These are phyloP conservation scores for Strigamia crassipes DNA, from an alignment of 2,888 invertebrate genomes.

Conservation along the genomic window DNA sequence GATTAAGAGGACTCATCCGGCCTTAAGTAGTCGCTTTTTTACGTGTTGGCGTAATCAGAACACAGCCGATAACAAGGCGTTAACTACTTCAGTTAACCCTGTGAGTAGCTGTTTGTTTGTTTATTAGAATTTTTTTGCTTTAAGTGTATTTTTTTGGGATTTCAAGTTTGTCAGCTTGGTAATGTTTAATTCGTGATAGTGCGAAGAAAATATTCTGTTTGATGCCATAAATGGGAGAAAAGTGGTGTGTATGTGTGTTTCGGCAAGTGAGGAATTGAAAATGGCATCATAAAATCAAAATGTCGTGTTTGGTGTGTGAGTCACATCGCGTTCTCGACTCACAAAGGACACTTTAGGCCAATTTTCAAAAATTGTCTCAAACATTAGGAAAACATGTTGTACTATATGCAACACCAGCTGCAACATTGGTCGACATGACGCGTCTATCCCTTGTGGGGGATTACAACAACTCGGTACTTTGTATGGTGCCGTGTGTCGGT, in stretches of 20 bases:
- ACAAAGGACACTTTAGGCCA: constrained; percentile 11
- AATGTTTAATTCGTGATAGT: constrained; percentile 4
- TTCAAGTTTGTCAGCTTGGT: background rate
- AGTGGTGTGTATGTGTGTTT: background rate
- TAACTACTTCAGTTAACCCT: too few relatives aligned
- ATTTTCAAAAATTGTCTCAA: constrained; percentile 17
- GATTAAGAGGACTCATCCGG: too few relatives aligned
- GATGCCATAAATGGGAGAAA: background rate
- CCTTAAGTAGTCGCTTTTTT: too few relatives aligned
- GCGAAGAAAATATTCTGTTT: background rate
- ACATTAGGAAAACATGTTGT: constrained; percentile 21
- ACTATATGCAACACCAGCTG: constrained; percentile 16
- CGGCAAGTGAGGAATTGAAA: constrained; percentile 4
- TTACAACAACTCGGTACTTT: constrained; percentile 8
- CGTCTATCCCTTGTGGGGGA: background rate
- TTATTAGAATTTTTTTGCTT: background rate
- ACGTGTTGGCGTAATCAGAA: too few relatives aligned
- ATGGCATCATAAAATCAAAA: constrained; percentile 11
- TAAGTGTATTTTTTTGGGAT: background rate
- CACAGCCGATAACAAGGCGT: too few relatives aligned
- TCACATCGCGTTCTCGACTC: background rate
- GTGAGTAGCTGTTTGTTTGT: too few relatives aligned
- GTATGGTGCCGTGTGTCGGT: constrained; percentile 16
- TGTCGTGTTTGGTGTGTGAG: constrained; percentile 21
- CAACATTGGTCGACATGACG: constrained; percentile 21